These are phyloP conservation scores for Lasioglossum leucozonium DNA, from an alignment of 2,888 invertebrate species.

Conservation along the genomic window DNA sequence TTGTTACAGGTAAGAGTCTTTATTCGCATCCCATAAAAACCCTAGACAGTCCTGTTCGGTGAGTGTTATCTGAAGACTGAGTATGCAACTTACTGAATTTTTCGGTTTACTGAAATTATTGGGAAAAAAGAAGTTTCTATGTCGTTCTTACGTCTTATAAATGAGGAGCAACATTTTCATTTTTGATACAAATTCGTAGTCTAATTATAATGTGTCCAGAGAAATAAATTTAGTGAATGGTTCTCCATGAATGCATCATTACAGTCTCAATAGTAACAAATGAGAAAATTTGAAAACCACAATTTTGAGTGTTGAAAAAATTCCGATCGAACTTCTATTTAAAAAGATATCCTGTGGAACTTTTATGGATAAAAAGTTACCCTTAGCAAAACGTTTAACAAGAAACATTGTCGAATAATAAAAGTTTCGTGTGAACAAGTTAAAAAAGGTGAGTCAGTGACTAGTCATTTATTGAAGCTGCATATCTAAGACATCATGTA, in stretches of 20 bases:
- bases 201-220: not conserved
- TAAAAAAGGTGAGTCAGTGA: not conserved
- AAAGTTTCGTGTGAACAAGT: not conserved
- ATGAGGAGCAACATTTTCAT: not conserved
- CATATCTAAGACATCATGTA: not conserved
- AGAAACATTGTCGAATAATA: too few species aligned
- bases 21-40: not conserved
- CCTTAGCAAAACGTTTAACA: not conserved
- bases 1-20: constrained; percentile 67
- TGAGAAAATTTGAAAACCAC: not conserved
- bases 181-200: not conserved
- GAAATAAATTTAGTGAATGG: not conserved
- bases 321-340: not conserved
- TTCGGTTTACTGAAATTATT: not conserved
- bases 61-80: not conserved
- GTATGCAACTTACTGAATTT: not conserved
- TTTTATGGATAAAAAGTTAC: not conserved
- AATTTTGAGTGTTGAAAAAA: not conserved
- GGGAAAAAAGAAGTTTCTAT: not conserved
- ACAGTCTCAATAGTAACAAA: not conserved
- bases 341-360: not conserved
- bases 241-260: not conserved
- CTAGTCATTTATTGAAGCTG: too few species aligned
- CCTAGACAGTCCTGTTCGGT: constrained; percentile 2
- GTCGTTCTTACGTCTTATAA: not conserved